These are phyloP conservation scores for Aphelenchoides avenae DNA, from an alignment of 1,140 invertebrate species.

Conservation along the genomic window DNA sequence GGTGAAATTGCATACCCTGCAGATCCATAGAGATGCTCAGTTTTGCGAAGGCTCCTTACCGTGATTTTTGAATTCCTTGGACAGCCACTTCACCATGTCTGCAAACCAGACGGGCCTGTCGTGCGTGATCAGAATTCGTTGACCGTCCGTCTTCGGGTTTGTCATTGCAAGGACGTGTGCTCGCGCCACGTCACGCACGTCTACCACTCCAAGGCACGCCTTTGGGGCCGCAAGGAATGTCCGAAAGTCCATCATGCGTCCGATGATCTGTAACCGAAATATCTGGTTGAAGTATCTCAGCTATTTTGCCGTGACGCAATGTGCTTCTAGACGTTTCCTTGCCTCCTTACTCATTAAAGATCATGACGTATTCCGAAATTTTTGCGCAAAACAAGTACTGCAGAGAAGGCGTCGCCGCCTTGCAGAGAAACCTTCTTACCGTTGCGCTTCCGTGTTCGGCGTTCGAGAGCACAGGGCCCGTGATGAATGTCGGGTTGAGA, in stretches of 20 bases:
- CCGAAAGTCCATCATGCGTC: constrained; percentile 31
- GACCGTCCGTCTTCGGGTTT: constrained; percentile 62
- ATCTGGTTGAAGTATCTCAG: constrained; percentile 2
- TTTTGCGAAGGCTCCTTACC: not conserved
- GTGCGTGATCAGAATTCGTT: constrained; percentile 58
- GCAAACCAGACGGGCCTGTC: constrained; percentile 60
- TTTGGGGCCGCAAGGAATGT: constrained; percentile 32
- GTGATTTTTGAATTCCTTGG: constrained; percentile 50
- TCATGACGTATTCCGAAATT: too few species aligned
- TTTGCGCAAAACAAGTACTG: too few species aligned
- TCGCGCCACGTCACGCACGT: constrained; percentile 65
- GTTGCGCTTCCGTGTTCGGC: constrained; percentile 60
- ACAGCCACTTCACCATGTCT: constrained; percentile 60
- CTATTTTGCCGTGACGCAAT: too few species aligned
- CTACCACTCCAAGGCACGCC: constrained; percentile 60
- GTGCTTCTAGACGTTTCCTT: too few species aligned
- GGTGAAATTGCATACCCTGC: constrained; percentile 27
- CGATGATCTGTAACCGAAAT: constrained; percentile 21
- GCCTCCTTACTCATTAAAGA: too few species aligned
- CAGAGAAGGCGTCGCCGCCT: not conserved
- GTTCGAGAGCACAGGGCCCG: constrained; percentile 63
- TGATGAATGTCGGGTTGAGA: constrained; percentile 64
- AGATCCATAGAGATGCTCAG: not conserved
- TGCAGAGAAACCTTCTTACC: not conserved
- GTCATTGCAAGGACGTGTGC: constrained; percentile 66